Conservation (phyloP, 2,888 invertebrate genomes). For the Leptothorax acervorum region DNA sequence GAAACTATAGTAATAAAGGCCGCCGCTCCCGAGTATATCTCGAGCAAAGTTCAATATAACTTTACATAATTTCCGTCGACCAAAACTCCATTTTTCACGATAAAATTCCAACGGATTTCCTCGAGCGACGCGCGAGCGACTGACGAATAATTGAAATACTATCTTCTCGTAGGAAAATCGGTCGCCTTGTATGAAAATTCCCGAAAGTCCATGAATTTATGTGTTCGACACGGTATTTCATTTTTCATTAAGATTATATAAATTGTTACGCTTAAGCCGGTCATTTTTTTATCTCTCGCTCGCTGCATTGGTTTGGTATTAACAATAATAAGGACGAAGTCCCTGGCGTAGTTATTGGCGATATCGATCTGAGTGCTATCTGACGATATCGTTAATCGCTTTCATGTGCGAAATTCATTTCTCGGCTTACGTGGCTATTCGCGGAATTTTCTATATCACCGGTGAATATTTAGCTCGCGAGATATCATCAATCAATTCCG, state of each 20-base stretch:
- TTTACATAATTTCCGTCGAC: constrained; percentile 41
- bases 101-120: constrained; percentile 11
- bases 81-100: constrained; percentile 29
- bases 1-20: constrained; percentile 6
- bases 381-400: constrained; percentile 56
- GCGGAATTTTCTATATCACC: constrained; percentile 50
- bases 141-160: constrained; percentile 54
- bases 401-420: constrained; percentile 34
- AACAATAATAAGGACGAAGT: constrained; percentile 17
- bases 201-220: constrained; percentile 43
- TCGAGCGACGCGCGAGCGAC: background rate
- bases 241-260: constrained; percentile 22
- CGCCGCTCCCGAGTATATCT: background rate
- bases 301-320: background rate
- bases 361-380: constrained; percentile 37
- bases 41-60: constrained; percentile 20
- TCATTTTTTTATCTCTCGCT: background rate
- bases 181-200: constrained; percentile 43
- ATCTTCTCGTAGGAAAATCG: constrained; percentile 32
- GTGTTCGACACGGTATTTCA: constrained; percentile 25
- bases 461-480: constrained; percentile 38
- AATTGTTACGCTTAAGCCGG: constrained; percentile 1
- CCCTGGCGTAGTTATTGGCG: background rate
- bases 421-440: constrained; percentile 28
- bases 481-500: constrained; percentile 42